Percentiles rank a stretch among this genome's conserved stretches.
phyloP scores from a whole-genome alignment of 2,888 invertebrate genomes.

The Timema podura region DNA sequence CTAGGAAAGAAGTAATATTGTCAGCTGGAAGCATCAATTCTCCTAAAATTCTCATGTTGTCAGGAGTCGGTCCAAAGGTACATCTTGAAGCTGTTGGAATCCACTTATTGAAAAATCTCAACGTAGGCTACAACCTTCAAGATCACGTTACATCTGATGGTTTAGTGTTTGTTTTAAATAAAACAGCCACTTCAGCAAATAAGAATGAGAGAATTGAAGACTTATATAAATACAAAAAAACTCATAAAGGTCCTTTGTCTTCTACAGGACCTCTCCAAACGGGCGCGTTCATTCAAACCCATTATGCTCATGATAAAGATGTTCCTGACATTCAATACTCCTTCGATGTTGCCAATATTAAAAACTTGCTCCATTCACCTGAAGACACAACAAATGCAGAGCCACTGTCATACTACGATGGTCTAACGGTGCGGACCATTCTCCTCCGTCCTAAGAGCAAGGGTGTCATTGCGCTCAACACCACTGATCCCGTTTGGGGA shows the following conservation, averaged over 20 bases:
- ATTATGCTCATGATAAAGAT: slow-evolving; percentile 43
- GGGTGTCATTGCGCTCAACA: slow-evolving; percentile 38
- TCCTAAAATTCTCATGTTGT: slow-evolving; percentile 60
- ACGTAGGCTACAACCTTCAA: slow-evolving; percentile 52
- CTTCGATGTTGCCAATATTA: slow-evolving; percentile 56
- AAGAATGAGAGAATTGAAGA: slow-evolving; percentile 33
- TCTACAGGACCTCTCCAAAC: slow-evolving; percentile 34
- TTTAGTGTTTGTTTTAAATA: slow-evolving; percentile 49
- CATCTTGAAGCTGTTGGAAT: slow-evolving; percentile 52
- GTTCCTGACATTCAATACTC: slow-evolving; percentile 65
- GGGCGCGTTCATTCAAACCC: slow-evolving; percentile 58
- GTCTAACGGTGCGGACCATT: slow-evolving; percentile 44
- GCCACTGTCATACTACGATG: slow-evolving; percentile 60
- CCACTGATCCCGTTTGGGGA: slow-evolving; percentile 45
- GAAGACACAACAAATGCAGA: slow-evolving; percentile 48
- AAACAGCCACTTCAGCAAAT: slow-evolving; percentile 36
- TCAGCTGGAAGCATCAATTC: slow-evolving; percentile 58
- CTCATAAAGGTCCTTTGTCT: slow-evolving; percentile 35
- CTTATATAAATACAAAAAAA: slow-evolving; percentile 33
- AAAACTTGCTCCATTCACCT: slow-evolving; percentile 58
- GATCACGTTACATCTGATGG: slow-evolving; percentile 67
- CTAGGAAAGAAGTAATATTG: slow-evolving; percentile 59
- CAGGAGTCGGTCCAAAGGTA: slow-evolving; percentile 60
- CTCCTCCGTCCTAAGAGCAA: slow-evolving; percentile 36
- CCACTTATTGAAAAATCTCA: slow-evolving; percentile 57